phyloP scores from a whole-genome alignment of 2,113 vertebrate species.

The Xyliphius kryptos region DNA sequence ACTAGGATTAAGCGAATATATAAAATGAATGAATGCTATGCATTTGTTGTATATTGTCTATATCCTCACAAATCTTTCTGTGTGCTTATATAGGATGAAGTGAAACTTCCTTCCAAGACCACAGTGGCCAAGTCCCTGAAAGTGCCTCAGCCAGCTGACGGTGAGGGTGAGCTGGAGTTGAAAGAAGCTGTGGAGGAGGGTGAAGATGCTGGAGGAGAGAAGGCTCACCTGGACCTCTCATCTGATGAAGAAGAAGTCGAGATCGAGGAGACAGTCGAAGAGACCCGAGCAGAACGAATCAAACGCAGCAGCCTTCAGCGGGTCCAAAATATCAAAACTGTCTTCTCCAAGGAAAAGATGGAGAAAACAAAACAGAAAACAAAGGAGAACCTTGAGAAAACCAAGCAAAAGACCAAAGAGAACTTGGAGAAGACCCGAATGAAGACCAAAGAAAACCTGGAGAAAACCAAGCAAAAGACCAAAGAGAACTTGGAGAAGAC shows the following conservation, averaged over 20 bases:
- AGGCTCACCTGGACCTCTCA: conserved; percentile 76
- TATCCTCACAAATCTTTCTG: no score
- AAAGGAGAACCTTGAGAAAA: conserved; percentile 75
- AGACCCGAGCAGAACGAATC: conserved; percentile 86
- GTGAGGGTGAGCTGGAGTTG: conserved; percentile 56
- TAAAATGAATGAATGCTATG: no score
- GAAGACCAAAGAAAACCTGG: conserved; percentile 69
- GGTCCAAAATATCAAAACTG: conserved; percentile 91
- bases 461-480: conserved; percentile 78
- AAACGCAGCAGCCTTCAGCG: conserved; percentile 88
- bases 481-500: conserved; percentile 88
- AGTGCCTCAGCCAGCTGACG: conserved; percentile 66
- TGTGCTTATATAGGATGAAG: conserved; percentile 92
- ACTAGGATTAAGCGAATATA: no score
- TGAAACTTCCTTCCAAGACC: conserved; percentile 83
- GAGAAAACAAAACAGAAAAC: conserved; percentile 55
- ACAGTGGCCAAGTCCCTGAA: conserved; percentile 83
- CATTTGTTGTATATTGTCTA: no score
- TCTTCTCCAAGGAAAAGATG: conserved; percentile 88
- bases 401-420: conserved; percentile 78
- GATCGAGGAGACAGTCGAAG: conserved; percentile 81
- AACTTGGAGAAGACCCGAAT: conserved; percentile 83
- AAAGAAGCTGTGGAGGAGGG: conserved; percentile 51
- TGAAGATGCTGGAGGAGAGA: conserved; percentile 62
- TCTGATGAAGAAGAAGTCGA: conserved; percentile 91